Conservation (phyloP, 1,140 invertebrate species). For the Pantala flavescens region DNA sequence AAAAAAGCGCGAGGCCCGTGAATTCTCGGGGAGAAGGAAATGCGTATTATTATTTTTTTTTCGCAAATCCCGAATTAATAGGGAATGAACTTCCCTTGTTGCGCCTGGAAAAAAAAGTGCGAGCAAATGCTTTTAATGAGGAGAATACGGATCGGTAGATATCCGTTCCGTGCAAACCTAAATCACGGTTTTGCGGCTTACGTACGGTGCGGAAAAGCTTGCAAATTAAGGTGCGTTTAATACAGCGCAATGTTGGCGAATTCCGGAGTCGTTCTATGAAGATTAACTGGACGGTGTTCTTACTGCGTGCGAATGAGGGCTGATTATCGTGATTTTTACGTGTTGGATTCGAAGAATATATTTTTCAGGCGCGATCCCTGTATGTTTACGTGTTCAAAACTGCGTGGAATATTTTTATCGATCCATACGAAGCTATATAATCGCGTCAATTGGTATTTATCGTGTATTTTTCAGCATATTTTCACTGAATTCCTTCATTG, state of each 20-base stretch:
- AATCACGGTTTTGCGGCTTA: not conserved
- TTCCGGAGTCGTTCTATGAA: too few species aligned
- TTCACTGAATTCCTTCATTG: too few species aligned
- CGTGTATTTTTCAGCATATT: too few species aligned
- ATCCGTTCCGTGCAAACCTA: not conserved
- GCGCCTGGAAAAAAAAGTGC: not conserved
- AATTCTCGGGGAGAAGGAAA: not conserved
- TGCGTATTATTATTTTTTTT: not conserved
- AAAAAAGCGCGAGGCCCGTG: not conserved
- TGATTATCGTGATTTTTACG: too few species aligned
- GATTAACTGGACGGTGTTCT: too few species aligned
- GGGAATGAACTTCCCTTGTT: constrained; percentile 1
- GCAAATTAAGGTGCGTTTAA: not conserved
- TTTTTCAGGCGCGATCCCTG: too few species aligned
- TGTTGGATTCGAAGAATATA: too few species aligned
- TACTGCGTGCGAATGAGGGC: too few species aligned
- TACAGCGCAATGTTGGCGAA: not conserved
- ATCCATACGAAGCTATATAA: too few species aligned
- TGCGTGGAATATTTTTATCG: too few species aligned
- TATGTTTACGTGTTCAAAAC: too few species aligned
- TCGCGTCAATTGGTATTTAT: too few species aligned
- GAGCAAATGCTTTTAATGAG: not conserved
- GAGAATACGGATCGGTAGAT: constrained; percentile 1
- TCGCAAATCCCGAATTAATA: constrained; percentile 9
- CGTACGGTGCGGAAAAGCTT: not conserved